Evolutionary conservation across 2,113 vertebrate genomes (phyloP).

Genomic region (Pycnonotus jocosus): DNA sequence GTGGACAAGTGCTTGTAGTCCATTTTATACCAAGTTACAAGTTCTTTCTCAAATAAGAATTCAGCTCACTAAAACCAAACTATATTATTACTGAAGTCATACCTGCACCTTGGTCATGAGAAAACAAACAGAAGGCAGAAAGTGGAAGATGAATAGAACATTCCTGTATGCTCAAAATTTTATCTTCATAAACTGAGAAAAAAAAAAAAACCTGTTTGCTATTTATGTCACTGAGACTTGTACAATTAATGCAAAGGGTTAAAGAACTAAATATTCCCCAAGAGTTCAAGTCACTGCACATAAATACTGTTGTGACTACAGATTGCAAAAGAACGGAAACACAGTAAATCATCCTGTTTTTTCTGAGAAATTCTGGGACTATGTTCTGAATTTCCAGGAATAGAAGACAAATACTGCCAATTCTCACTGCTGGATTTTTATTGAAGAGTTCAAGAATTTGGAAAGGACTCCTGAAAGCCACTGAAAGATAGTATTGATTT

Average conservation of each 20-base stretch:
- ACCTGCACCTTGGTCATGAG: not conserved
- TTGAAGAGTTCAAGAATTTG: slow-evolving; percentile 71
- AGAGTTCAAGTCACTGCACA: slow-evolving; percentile 56
- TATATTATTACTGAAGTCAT: not conserved
- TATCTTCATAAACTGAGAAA: not conserved
- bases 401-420: slow-evolving; percentile 75
- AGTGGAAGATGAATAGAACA: not conserved
- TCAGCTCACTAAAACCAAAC: not conserved
- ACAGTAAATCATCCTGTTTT: slow-evolving; percentile 82
- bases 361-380: slow-evolving; percentile 94
- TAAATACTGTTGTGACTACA: slow-evolving; percentile 65
- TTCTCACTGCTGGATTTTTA: slow-evolving; percentile 74
- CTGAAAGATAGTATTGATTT: slow-evolving; percentile 17
- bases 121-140: not conserved
- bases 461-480: slow-evolving; percentile 45
- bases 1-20: not conserved
- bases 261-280: slow-evolving; percentile 48
- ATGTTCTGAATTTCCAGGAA: slow-evolving; percentile 89
- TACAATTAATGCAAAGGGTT: slow-evolving; percentile 3
- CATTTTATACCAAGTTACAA: not conserved
- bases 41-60: not conserved
- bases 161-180: not conserved
- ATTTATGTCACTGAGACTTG: not conserved
- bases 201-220: not conserved
- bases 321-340: slow-evolving; percentile 77